phyloP scores from a whole-genome alignment of 2,888 invertebrate genomes.

The Amphipyra berbera region DNA sequence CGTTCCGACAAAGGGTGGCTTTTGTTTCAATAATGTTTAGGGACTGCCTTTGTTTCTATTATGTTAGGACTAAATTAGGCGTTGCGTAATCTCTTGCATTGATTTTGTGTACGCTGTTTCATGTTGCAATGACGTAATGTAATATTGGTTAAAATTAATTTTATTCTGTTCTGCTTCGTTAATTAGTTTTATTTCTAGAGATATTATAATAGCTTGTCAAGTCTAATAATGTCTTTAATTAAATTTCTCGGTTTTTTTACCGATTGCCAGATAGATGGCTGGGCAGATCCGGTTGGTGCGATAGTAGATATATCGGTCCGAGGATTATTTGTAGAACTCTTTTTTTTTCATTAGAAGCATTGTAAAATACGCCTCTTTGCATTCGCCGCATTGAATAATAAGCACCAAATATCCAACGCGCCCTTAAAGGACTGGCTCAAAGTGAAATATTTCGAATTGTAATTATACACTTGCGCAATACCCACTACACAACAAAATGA shows the following conservation, averaged over 20 bases:
- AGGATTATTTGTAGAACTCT: no score
- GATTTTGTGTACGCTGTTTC: slow-evolving; percentile 4
- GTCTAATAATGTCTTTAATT: no score
- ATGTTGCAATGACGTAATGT: not conserved
- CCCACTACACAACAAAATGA: slow-evolving; percentile 1
- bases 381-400: no score
- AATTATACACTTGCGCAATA: not conserved
- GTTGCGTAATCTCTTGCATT: slow-evolving; percentile 20
- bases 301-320: no score
- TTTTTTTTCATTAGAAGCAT: no score
- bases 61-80: slow-evolving; percentile 29
- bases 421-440: no score
- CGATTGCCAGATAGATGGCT: no score
- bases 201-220: not conserved
- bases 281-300: no score
- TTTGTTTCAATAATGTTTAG: slow-evolving; percentile 39
- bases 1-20: slow-evolving; percentile 28
- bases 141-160: not conserved
- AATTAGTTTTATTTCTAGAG: not conserved
- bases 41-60: slow-evolving; percentile 39
- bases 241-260: no score
- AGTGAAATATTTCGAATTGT: no score
- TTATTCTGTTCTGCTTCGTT: not conserved
- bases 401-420: no score
- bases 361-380: no score